Evolutionary conservation across 2,888 invertebrate genomes (phyloP).

Genomic region (Synanthedon myopaeformis): DNA sequence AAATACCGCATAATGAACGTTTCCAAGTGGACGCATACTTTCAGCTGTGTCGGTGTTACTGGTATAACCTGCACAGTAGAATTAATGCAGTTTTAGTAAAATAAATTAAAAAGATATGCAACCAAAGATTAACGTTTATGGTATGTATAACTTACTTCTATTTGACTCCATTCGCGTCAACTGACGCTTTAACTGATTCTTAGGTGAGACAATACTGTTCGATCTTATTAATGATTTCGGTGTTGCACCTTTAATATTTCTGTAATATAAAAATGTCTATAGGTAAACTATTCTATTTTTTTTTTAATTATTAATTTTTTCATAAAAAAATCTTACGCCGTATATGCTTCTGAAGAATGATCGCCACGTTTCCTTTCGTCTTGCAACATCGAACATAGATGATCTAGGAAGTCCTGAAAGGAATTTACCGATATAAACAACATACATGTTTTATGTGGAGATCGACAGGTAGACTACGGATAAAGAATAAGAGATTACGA

Average conservation of each 20-base stretch:
- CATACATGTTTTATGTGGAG: too few species aligned
- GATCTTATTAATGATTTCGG: constrained; percentile 91
- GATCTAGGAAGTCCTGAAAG: constrained; percentile 47
- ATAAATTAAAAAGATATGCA: background rate
- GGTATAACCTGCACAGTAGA: constrained; percentile 72
- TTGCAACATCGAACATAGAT: constrained; percentile 47
- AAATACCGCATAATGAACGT: constrained; percentile 93
- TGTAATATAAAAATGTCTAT: constrained; percentile 7
- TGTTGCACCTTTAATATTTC: constrained; percentile 77
- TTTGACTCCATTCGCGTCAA: constrained; percentile 6
- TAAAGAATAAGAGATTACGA: too few species aligned
- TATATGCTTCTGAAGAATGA: constrained; percentile 24
- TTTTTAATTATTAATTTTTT: background rate
- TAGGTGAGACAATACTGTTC: constrained; percentile 73
- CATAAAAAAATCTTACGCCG: constrained; percentile 15
- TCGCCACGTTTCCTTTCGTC: constrained; percentile 34
- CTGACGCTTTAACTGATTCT: constrained; percentile 58
- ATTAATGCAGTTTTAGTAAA: constrained; percentile 29
- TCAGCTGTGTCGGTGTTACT: constrained; percentile 61
- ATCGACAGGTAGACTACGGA: too few species aligned
- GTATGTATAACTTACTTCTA: constrained; percentile 41
- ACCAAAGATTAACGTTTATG: background rate
- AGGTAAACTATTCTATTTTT: background rate
- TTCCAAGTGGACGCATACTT: constrained; percentile 88
- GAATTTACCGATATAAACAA: too few species aligned